phyloP scores from a whole-genome alignment of 2,113 vertebrate genomes.

The Saiga tatarica region DNA sequence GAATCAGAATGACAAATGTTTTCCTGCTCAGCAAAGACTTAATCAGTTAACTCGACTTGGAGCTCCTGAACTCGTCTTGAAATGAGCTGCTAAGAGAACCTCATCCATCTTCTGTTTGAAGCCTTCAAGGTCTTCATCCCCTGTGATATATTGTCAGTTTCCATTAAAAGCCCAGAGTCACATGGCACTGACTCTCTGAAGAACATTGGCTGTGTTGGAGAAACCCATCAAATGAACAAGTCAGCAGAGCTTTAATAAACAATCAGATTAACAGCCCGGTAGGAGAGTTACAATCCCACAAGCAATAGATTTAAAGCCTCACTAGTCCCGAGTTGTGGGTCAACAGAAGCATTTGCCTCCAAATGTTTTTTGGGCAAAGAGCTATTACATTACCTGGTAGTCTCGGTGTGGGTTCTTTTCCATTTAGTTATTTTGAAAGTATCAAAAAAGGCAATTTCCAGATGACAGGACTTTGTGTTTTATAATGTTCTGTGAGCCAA shows the following conservation, averaged over 20 bases:
- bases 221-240: not conserved
- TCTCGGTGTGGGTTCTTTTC: not conserved
- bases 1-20: not conserved
- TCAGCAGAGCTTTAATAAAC: conserved; percentile 22
- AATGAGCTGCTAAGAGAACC: not conserved
- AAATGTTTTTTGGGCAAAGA: conserved; percentile 14
- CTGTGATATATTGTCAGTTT: not conserved
- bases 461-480: conserved; percentile 12
- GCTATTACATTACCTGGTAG: not conserved
- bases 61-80: not conserved
- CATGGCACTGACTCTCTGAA: not conserved
- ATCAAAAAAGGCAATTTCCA: not conserved
- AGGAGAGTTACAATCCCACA: not conserved
- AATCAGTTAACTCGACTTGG: not conserved
- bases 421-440: not conserved
- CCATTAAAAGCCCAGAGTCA: not conserved
- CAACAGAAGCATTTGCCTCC: conserved; percentile 10
- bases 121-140: not conserved
- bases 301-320: conserved; percentile 39
- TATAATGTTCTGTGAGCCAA: conserved; percentile 9
- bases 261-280: not conserved
- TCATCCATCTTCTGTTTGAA: not conserved
- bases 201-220: not conserved
- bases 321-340: not conserved
- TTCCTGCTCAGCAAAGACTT: not conserved